These are phyloP conservation scores for Hoplostethus mediterraneus DNA, from an alignment of 2,797 vertebrate genomes.

Conservation along the genomic window DNA sequence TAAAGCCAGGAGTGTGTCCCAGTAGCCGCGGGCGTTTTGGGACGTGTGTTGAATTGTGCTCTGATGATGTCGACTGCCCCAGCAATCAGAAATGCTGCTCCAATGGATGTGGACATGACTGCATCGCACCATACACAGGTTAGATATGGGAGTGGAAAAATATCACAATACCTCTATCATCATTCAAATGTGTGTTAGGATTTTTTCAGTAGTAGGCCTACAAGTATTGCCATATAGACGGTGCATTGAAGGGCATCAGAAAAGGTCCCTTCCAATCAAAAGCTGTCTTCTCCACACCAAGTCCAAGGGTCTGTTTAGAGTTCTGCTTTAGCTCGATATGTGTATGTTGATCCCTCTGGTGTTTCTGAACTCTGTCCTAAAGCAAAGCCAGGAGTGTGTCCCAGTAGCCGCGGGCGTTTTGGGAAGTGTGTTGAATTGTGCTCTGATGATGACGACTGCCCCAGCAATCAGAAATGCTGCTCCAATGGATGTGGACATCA, in stretches of 20 bases:
- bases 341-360: neutral
- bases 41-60: conserved; percentile 76
- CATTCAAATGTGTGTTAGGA: neutral
- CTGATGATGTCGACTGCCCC: conserved; percentile 78
- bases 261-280: conserved; percentile 3
- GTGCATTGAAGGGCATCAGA: neutral
- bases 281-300: no score
- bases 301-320: neutral
- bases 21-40: conserved; percentile 55
- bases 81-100: conserved; percentile 81
- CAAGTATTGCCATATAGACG: no score
- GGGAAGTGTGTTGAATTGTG: conserved; percentile 75
- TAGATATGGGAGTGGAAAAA: conserved; percentile 7
- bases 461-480: conserved; percentile 81
- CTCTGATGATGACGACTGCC: conserved; percentile 78
- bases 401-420: conserved; percentile 47
- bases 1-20: conserved; percentile 82
- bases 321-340: neutral
- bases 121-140: conserved; percentile 78
- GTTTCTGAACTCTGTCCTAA: conserved; percentile 13
- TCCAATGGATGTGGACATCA: conserved; percentile 80
- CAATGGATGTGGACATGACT: conserved; percentile 82
- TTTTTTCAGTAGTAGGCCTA: neutral
- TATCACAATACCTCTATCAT: neutral
- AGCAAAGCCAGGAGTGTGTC: conserved; percentile 83